A percentile compares a stretch with the other conserved stretches of the same genome.
Conservation (phyloP, 2,888 invertebrate species). For the Celastrina argiolus region DNA sequence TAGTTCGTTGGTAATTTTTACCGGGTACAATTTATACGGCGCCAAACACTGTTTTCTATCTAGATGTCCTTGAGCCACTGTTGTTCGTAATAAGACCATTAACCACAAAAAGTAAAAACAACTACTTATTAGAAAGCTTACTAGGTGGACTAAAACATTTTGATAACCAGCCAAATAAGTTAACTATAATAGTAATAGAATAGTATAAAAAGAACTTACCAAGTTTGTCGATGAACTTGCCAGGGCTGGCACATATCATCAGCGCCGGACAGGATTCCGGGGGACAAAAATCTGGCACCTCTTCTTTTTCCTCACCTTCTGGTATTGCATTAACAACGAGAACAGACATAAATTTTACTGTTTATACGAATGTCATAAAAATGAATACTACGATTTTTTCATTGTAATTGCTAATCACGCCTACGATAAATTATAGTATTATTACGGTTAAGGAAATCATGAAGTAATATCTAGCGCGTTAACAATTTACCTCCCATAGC, state of each 20-base stretch:
- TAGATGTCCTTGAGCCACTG: slow-evolving; percentile 57
- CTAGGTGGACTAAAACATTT: not conserved
- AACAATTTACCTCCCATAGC: slow-evolving; percentile 48
- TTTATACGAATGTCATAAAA: too few relatives aligned
- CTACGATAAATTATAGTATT: too few relatives aligned
- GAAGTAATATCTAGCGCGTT: not conserved
- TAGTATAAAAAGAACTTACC: slow-evolving; percentile 42
- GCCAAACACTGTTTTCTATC: slow-evolving; percentile 57
- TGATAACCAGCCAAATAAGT: not conserved
- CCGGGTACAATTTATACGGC: slow-evolving; percentile 65
- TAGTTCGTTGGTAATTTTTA: slow-evolving; percentile 59
- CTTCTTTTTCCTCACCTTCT: slow-evolving; percentile 64
- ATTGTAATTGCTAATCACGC: too few relatives aligned
- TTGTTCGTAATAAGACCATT: not conserved
- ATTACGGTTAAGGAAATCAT: not conserved
- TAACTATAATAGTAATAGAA: too few relatives aligned
- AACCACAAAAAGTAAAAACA: not conserved
- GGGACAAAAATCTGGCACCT: slow-evolving; percentile 55
- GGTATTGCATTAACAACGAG: slow-evolving; percentile 27
- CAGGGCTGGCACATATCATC: slow-evolving; percentile 62
- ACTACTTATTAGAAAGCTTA: not conserved
- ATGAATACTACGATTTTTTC: too few relatives aligned
- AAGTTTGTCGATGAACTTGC: slow-evolving; percentile 65
- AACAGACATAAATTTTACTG: too few relatives aligned
- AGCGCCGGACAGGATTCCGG: slow-evolving; percentile 58